Conservation (phyloP, 2,113 vertebrate species). For the Chloebia gouldiae region DNA sequence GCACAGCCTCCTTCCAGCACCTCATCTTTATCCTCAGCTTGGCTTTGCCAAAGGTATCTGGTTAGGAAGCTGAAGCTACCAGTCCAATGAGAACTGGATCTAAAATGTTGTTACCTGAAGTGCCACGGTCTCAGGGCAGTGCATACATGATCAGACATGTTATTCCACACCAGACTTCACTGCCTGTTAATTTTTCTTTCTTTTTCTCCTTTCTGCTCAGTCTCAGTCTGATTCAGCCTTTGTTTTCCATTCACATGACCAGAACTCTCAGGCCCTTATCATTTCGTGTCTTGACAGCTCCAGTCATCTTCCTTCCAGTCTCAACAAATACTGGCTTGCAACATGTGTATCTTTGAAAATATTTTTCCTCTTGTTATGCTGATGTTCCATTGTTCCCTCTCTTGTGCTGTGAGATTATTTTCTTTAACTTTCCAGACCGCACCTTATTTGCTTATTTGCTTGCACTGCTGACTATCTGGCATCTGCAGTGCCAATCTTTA, state of each 20-base stretch:
- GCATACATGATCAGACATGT: background rate
- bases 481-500: background rate
- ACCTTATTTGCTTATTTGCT: background rate
- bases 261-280: conserved; percentile 24
- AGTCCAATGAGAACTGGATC: background rate
- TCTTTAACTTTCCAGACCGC: background rate
- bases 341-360: background rate
- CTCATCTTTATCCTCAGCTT: background rate
- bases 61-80: background rate
- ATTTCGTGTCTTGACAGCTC: conserved; percentile 41
- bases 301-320: conserved; percentile 2
- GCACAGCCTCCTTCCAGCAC: background rate
- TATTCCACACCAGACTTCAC: background rate
- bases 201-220: background rate
- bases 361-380: background rate
- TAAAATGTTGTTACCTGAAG: background rate
- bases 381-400: conserved; percentile 6
- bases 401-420: conserved; percentile 26
- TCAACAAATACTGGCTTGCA: conserved; percentile 33
- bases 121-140: background rate
- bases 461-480: background rate
- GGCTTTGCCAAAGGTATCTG: background rate
- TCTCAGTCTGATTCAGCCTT: conserved; percentile 37
- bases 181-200: background rate
- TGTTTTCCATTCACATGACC: background rate